Evolutionary conservation across 37 sponge, comb jelly and placozoan species (phyloP), one percentile per base, ranked within the genome.

Genomic region (Halichondria panicea): DNA sequence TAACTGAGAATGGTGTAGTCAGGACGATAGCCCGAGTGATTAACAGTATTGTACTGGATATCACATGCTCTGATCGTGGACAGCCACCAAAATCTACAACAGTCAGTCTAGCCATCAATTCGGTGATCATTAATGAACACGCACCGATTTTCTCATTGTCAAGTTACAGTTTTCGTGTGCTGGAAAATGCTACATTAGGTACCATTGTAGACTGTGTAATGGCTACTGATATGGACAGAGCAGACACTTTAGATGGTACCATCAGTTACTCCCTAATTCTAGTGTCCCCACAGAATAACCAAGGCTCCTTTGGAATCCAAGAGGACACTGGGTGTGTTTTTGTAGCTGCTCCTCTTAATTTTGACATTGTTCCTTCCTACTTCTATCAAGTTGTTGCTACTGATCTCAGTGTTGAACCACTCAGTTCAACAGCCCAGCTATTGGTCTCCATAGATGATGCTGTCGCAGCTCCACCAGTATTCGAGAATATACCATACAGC

Each of bases 141-240:
- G 11, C 63, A 1, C 92, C 92, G 25, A 48, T 7, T 43, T 91
- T 91, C 57, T 45, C 32, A 22, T 4, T n/a, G 19, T 25, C 70
- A 4, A 7, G 24, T 9, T 36, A 41, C 48, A 36, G 9, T 2
- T 15, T 78, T n/a, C 18, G 19, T 27, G 70, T 86, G 18, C 18
- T 11, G 6, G 82, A 76, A 71, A 69, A 86, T 34, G 22, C 45
- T 37, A 55, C 69, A 27, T 63, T 75, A 0, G 81, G 83, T 43
- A 56, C 57, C 9, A 37, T 25, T 38, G 68, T 91, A 12, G 43
- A 34, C 40, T 75, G 77, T 36, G 45, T 82, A 27, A 58, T 52
- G 0, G 92, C 87, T 1, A 86, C 35, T 21, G 92, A 91, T 59
- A 65, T 8, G 21, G 92, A 91, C 37, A 55, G 71, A 50, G 24